Evolutionary conservation across 2,888 invertebrate genomes (phyloP).

Genomic region (Creontiades dilutus): DNA sequence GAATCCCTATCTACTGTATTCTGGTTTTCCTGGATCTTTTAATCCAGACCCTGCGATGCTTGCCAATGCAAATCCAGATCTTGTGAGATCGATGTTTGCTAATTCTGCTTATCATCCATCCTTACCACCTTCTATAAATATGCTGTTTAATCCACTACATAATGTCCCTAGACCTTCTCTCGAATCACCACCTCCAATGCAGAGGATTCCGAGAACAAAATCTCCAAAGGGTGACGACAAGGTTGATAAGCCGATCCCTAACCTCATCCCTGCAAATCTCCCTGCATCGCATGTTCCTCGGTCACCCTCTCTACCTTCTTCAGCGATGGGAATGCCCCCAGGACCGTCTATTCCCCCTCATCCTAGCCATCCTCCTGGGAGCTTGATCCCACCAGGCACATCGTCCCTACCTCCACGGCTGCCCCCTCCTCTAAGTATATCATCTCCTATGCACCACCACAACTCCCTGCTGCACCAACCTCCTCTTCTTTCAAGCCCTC

Average conservation of each 20-base stretch:
- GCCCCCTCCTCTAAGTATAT: constrained; percentile 52
- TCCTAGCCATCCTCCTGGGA: constrained; percentile 66
- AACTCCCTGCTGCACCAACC: constrained; percentile 57
- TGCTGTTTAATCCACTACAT: constrained; percentile 76
- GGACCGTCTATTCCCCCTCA: constrained; percentile 64
- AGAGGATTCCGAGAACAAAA: constrained; percentile 75
- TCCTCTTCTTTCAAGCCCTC: constrained; percentile 17
- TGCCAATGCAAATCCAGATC: constrained; percentile 72
- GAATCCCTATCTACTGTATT: constrained; percentile 75
- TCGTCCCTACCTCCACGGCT: constrained; percentile 52
- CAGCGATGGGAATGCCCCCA: constrained; percentile 46
- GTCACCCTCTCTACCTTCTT: constrained; percentile 54
- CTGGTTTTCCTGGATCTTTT: constrained; percentile 75
- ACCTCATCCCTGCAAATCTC: constrained; percentile 57
- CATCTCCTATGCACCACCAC: constrained; percentile 60
- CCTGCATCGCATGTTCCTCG: constrained; percentile 56
- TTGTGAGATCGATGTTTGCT: constrained; percentile 76
- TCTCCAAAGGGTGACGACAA: constrained; percentile 65
- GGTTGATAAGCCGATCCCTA: constrained; percentile 59
- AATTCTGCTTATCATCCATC: constrained; percentile 76
- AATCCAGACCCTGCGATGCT: constrained; percentile 71
- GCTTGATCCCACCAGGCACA: constrained; percentile 49
- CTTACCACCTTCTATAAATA: constrained; percentile 76
- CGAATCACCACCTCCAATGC: constrained; percentile 72
- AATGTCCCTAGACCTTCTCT: constrained; percentile 73